A percentile compares a stretch with the other conserved stretches of the same genome.
These are phyloP conservation scores for Halictus rubicundus DNA, from an alignment of 1,140 invertebrate genomes.

Conservation along the genomic window DNA sequence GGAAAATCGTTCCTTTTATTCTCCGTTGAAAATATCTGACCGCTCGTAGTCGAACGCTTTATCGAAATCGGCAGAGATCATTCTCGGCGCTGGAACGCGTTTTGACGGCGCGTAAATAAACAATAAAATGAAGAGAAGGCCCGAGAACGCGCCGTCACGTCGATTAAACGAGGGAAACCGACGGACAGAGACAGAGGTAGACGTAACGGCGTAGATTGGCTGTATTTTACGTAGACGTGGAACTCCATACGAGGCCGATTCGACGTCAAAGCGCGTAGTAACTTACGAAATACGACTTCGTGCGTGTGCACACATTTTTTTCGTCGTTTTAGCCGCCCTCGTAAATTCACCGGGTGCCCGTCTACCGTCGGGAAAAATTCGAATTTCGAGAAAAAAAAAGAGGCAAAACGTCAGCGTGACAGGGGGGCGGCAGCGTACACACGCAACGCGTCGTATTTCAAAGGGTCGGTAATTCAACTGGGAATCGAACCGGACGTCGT, in stretches of 20 bases:
- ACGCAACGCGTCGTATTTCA: neutral
- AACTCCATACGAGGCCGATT: neutral
- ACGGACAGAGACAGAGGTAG: neutral
- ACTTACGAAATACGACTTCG: constrained; percentile 19
- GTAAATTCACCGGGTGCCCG: constrained; percentile 22
- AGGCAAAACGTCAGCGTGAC: neutral
- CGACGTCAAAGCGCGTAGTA: neutral
- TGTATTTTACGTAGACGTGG: neutral
- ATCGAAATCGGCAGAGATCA: too few species aligned
- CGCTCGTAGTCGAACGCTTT: too few species aligned
- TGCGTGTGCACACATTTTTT: neutral
- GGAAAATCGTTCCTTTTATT: too few species aligned
- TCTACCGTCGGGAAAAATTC: constrained; percentile 8
- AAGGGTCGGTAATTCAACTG: constrained; percentile 4
- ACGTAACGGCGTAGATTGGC: neutral
- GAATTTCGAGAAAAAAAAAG: constrained; percentile 11
- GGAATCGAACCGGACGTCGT: neutral
- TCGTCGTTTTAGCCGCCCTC: neutral
- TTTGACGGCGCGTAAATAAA: too few species aligned
- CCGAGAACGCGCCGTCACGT: neutral
- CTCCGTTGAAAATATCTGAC: too few species aligned
- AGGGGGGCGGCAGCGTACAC: neutral
- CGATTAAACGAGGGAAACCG: constrained; percentile 13
- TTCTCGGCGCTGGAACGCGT: too few species aligned
- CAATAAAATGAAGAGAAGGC: too few species aligned